Conservation (phyloP, 2,113 vertebrate genomes). For the Cephalopholis sonnerati region DNA sequence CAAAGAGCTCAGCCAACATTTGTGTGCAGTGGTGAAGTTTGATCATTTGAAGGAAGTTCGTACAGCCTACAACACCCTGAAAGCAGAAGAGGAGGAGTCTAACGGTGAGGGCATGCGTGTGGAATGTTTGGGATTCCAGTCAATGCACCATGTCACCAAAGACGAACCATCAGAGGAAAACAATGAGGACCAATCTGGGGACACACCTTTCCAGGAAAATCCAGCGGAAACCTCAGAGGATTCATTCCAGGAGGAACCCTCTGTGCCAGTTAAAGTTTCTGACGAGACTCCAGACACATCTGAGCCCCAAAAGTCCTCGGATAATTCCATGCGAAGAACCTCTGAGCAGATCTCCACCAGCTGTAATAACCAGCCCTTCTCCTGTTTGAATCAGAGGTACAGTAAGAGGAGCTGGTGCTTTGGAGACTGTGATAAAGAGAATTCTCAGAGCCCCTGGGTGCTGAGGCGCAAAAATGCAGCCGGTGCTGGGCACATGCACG, state of each 20-base stretch:
- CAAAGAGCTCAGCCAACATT: conserved; percentile 79
- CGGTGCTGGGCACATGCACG: not conserved
- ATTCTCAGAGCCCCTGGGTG: conserved; percentile 56
- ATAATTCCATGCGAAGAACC: not conserved
- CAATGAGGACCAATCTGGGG: conserved; percentile 7
- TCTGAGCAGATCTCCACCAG: conserved; percentile 13
- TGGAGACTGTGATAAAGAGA: conserved; percentile 47
- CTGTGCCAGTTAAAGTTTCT: not conserved
- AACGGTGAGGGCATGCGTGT: conserved; percentile 60
- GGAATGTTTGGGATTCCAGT: conserved; percentile 73
- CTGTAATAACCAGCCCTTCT: not conserved
- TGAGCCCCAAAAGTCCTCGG: not conserved
- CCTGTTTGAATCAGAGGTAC: conserved; percentile 9
- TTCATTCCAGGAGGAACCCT: not conserved
- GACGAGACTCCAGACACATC: not conserved
- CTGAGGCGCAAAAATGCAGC: conserved; percentile 54
- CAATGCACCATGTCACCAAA: conserved; percentile 28
- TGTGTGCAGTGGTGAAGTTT: conserved; percentile 86
- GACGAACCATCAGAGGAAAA: not conserved
- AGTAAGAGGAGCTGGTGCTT: conserved; percentile 1
- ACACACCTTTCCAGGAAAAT: conserved; percentile 1
- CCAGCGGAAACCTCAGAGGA: not conserved
- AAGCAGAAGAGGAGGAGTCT: conserved; percentile 44
- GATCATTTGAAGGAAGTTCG: conserved; percentile 81
- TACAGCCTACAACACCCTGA: conserved; percentile 77